phyloP scores from a whole-genome alignment of 2,888 invertebrate species.

The Nephrotoma appendiculata region DNA sequence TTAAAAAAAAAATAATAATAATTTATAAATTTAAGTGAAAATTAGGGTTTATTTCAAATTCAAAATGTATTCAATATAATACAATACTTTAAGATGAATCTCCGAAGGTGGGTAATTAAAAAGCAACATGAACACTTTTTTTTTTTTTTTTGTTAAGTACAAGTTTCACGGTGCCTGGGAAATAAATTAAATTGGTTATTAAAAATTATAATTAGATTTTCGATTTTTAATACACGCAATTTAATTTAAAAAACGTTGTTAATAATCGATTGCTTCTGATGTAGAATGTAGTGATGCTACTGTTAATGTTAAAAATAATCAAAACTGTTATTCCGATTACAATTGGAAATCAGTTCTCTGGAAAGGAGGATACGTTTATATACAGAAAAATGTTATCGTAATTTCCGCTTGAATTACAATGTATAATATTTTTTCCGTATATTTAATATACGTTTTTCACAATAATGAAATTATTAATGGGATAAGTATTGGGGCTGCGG shows the following conservation, averaged over 20 bases:
- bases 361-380: not conserved
- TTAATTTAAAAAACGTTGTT: not conserved
- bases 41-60: not conserved
- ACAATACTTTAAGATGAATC: not conserved
- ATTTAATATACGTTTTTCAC: too few species aligned
- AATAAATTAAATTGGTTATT: not conserved
- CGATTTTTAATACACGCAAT: not conserved
- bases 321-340: not conserved
- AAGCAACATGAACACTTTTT: not conserved
- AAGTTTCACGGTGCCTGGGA: not conserved
- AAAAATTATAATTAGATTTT: not conserved
- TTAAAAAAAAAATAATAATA: not conserved
- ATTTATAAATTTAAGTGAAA: not conserved
- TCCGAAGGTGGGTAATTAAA: not conserved
- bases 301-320: not conserved
- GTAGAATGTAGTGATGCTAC: not conserved
- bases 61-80: not conserved
- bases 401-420: not conserved
- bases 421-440: not conserved
- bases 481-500: too few species aligned
- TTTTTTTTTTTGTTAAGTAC: not conserved
- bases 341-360: not conserved
- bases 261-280: not conserved
- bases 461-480: too few species aligned
- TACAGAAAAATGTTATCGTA: not conserved